Percentiles rank a stretch among this genome's conserved stretches.
Conservation (phyloP, 2,888 invertebrate genomes). For the Theristus sp. region DNA sequence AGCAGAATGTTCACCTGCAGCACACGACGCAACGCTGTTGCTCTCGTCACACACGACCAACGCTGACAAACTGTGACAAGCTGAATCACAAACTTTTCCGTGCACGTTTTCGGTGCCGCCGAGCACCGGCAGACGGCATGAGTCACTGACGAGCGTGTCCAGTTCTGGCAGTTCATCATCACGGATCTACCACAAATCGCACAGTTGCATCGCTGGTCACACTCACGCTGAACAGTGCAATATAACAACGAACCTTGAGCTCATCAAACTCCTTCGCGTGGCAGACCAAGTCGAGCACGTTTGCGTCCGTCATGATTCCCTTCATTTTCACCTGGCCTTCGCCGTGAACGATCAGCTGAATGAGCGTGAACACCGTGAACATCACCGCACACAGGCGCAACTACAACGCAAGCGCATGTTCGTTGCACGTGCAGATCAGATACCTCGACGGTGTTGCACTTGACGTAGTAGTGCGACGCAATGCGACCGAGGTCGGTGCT, state of each 20-base stretch:
- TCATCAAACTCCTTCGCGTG: constrained; percentile 85
- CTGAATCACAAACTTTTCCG: constrained; percentile 55
- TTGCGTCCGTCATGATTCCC: constrained; percentile 33
- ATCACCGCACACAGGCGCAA: too few relatives aligned
- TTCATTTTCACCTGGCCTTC: constrained; percentile 51
- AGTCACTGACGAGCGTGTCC: constrained; percentile 50
- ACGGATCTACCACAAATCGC: constrained; percentile 47
- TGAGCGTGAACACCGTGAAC: too few relatives aligned
- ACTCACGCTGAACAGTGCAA: background rate
- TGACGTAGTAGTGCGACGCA: constrained; percentile 92
- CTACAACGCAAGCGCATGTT: too few relatives aligned
- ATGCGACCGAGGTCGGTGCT: constrained; percentile 68
- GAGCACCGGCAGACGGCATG: constrained; percentile 56
- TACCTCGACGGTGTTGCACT: constrained; percentile 71
- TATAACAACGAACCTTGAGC: constrained; percentile 31
- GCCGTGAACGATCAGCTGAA: constrained; percentile 14
- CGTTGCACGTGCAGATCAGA: too few relatives aligned
- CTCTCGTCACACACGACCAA: too few relatives aligned
- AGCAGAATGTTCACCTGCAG: constrained; percentile 15
- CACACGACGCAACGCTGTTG: too few relatives aligned
- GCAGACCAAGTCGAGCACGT: constrained; percentile 60
- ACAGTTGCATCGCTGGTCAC: background rate
- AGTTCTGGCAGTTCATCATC: constrained; percentile 86
- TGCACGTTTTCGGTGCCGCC: constrained; percentile 71
- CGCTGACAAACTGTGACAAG: too few relatives aligned